These are phyloP conservation scores for Myotis pilosus DNA, from an alignment of 2,797 vertebrate genomes.

Conservation along the genomic window DNA sequence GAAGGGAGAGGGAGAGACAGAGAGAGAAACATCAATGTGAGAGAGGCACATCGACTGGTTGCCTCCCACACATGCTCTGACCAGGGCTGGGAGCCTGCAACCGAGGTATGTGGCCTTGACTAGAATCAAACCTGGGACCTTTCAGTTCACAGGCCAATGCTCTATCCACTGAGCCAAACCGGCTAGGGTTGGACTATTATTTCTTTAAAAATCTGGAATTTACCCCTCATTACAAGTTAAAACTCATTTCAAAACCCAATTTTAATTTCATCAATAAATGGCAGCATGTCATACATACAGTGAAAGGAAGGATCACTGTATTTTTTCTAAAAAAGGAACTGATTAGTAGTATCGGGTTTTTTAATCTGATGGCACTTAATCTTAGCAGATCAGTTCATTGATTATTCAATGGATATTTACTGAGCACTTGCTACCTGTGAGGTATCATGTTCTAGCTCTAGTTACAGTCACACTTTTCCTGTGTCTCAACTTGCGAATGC, in stretches of 20 bases:
- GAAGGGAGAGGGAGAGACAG: too few species aligned
- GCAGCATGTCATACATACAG: not conserved
- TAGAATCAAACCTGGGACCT: too few species aligned
- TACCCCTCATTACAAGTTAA: constrained; percentile 3
- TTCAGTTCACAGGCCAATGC: too few species aligned
- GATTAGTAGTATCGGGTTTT: not conserved
- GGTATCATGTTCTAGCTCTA: fast-evolving
- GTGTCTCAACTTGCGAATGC: not conserved
- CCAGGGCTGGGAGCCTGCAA: too few species aligned
- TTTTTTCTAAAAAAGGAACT: not conserved
- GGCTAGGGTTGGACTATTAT: not conserved
- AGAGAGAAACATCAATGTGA: too few species aligned
- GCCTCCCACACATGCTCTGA: too few species aligned
- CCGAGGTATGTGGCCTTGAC: too few species aligned
- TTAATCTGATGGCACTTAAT: not conserved
- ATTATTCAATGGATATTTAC: not conserved
- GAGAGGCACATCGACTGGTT: too few species aligned
- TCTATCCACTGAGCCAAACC: too few species aligned
- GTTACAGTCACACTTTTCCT: fast-evolving
- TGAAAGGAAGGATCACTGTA: not conserved
- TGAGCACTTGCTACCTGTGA: not conserved
- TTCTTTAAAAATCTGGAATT: not conserved
- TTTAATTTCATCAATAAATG: constrained; percentile 8
- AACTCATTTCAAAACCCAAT: not conserved
- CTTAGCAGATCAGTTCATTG: not conserved